Base-by-base conservation (phyloP, 2,888 invertebrate genomes). In the Drosophila parthenogenetica region DNA sequence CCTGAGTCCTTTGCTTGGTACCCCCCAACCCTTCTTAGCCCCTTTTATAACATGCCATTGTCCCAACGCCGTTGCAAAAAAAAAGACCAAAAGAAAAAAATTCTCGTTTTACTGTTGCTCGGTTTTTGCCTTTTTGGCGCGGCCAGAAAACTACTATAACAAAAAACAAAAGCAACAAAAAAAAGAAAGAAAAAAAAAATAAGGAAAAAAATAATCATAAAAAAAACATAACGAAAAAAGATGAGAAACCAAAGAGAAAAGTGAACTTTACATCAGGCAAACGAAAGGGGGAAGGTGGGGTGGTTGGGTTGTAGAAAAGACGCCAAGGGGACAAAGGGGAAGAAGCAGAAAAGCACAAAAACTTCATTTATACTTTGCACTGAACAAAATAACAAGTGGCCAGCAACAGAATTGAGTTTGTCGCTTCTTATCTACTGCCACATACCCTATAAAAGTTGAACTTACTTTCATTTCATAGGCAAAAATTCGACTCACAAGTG, bases 61-160 rank as follows among this genome's bases (percentile, higher is more conserved):
- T 76, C 57, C 63, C 76, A 60, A 32, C 68, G 68, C 66, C 50
- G 54, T 22, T 5, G 22, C 22, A 55, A 57, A 59, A 42, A 73
- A 61, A 77, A 67, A 59, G 57, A 29, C 50, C 45, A 73, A 61
- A 64, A 42, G 49, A 67, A 58, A 65, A 53, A 63, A 60, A 37
- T 49, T 64, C 69, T 73, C 76, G 70, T 85, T 87, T 87, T 81
- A 87, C 87, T 87, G 87, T 83, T 87, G 75, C 87, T 87, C 72
- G 72, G 74, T 84, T 85, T 84, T 81, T 76, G 76, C 73, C 65
- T 63, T 78, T 77, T 87, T 83, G 71, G 87, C 87, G 87, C 79
- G 87, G 69, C 64, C 74, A 72, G 74, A 69, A 80, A 84, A 82
- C 87, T 82, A 87, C 87, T 82, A 75, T 71, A 59, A 65, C 69